Evolutionary conservation across 92 coral and sea anemone species (phyloP).

Genomic region (Scolanthus callimorphus): DNA sequence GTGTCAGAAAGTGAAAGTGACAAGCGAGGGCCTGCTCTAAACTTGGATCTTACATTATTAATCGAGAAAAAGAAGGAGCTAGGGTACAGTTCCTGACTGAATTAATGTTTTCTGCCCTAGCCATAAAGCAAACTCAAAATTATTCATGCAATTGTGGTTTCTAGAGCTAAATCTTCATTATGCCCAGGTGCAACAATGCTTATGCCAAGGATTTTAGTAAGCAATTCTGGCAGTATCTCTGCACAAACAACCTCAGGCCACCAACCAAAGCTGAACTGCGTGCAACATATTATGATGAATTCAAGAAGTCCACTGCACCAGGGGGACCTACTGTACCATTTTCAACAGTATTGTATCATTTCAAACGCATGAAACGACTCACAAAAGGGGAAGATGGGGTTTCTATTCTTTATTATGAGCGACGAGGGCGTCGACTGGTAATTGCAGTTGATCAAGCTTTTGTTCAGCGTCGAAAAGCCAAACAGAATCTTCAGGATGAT

Average conservation of each 20-base stretch:
- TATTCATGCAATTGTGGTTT: too few relatives aligned
- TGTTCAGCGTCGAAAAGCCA: constrained; percentile 51
- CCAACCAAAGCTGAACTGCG: constrained; percentile 57
- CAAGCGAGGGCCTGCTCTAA: too few relatives aligned
- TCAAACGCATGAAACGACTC: constrained; percentile 51
- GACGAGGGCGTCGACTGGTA: constrained; percentile 47
- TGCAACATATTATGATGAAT: constrained; percentile 37
- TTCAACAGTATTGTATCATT: constrained; percentile 41
- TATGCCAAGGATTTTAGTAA: constrained; percentile 21
- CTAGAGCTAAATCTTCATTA: constrained; percentile 3
- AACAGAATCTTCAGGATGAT: not conserved
- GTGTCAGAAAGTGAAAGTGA: too few relatives aligned
- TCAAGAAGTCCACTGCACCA: constrained; percentile 24
- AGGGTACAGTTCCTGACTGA: too few relatives aligned
- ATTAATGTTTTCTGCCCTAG: too few relatives aligned
- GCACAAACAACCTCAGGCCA: constrained; percentile 43
- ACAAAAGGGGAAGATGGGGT: constrained; percentile 47
- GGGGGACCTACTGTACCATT: constrained; percentile 25
- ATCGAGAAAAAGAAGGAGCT: too few relatives aligned
- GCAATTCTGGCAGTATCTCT: constrained; percentile 60
- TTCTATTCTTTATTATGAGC: constrained; percentile 50
- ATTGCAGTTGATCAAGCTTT: constrained; percentile 68
- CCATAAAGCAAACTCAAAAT: too few relatives aligned
- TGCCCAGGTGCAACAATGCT: constrained; percentile 32
- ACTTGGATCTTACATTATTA: too few relatives aligned